Conservation (phyloP, 2,888 invertebrate genomes). For the Pollenia griseotomentosa region DNA sequence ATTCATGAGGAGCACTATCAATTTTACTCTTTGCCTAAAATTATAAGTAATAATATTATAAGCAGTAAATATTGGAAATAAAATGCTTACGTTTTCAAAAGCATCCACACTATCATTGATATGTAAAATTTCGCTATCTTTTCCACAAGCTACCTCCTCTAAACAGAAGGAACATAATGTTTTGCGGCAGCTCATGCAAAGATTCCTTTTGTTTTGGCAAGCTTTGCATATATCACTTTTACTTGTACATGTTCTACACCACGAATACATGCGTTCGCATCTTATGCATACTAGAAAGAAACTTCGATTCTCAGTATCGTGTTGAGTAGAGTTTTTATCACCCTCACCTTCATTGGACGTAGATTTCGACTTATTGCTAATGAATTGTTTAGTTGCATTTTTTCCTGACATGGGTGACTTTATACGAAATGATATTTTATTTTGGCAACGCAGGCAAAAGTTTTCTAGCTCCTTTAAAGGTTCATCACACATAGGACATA, state of each 20-base stretch:
- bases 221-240: constrained; percentile 79
- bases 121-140: constrained; percentile 77
- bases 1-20: constrained; percentile 12
- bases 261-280: constrained; percentile 80
- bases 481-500: constrained; percentile 81
- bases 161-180: constrained; percentile 81
- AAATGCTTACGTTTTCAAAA: constrained; percentile 44
- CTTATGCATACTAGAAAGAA: constrained; percentile 80
- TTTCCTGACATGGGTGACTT: constrained; percentile 55
- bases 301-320: constrained; percentile 73
- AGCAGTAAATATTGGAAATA: not conserved
- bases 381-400: not conserved
- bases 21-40: constrained; percentile 27
- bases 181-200: constrained; percentile 81
- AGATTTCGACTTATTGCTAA: not conserved
- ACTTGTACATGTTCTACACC: constrained; percentile 79
- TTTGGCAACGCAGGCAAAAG: constrained; percentile 81
- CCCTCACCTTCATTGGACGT: constrained; percentile 55
- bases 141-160: constrained; percentile 80
- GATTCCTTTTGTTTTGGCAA: constrained; percentile 81
- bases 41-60: not conserved
- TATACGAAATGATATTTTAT: constrained; percentile 77
- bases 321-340: constrained; percentile 22
- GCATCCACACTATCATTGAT: constrained; percentile 74
- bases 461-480: constrained; percentile 81